Conservation (phyloP, 2,113 vertebrate genomes). For the Pterocles gutturalis region DNA sequence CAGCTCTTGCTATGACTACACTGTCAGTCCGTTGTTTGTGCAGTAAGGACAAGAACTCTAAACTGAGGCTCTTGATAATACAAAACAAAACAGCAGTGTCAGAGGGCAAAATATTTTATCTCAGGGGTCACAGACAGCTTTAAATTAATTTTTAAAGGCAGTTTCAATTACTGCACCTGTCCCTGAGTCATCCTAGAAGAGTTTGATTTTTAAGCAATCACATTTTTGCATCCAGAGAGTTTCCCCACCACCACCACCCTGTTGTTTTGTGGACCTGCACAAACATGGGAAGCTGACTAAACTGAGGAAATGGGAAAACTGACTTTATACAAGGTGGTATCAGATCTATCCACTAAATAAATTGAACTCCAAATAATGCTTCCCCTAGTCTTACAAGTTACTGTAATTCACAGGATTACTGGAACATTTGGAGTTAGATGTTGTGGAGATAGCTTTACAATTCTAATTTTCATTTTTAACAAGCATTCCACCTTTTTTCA, state of each 20-base stretch:
- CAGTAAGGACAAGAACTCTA: background rate
- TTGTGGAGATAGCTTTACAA: background rate
- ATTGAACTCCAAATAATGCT: background rate
- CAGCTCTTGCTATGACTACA: background rate
- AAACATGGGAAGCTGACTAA: constrained; percentile 66
- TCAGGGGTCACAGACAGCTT: background rate
- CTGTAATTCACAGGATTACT: background rate
- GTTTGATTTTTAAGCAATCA: background rate
- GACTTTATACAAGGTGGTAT: background rate
- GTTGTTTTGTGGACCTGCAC: background rate
- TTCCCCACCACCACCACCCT: background rate
- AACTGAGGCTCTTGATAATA: background rate
- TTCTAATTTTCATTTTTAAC: background rate
- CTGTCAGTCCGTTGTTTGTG: background rate
- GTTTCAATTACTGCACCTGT: background rate
- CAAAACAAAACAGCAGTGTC: background rate
- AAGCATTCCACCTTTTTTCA: background rate
- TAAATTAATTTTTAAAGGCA: background rate
- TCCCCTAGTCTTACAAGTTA: background rate
- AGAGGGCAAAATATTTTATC: background rate
- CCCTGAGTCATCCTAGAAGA: background rate
- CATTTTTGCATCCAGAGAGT: background rate
- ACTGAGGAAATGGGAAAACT: constrained; percentile 52
- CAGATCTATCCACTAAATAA: background rate
- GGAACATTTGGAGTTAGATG: background rate